Evolutionary conservation across 1,140 invertebrate genomes (phyloP), one percentile per base, ranked within the genome.

Genomic region (Drosophila novamexicana): DNA sequence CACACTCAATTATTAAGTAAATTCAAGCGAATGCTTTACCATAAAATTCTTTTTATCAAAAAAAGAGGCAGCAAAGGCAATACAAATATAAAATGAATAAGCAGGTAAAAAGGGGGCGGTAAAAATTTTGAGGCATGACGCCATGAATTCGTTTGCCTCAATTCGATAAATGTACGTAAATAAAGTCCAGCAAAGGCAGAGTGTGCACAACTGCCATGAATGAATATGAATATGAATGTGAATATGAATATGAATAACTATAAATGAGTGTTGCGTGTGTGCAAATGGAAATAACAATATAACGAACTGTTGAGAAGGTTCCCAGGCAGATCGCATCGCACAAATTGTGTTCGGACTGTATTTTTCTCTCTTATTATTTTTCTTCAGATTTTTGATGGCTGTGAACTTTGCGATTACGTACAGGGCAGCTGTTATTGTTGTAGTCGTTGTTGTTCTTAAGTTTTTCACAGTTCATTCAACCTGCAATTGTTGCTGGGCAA

Each of bases 391-490:
- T 62, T 54, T 22, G 53, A 40, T 53, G 58, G 49, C 57, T 69
- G 65, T 50, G 65, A 74, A 68, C 65, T 56, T 57, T 62, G 29
- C 22, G 18, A 59, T 45, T 61, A 22, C 44, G 58, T 52, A 47
- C 61, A 50, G 61, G 61, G 61, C 61, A 63, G 61, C 61, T 63
- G 61, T n/a, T 68, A 54, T 39, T 49, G 47, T 45, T 72, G 58
- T 66, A 68, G 56, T 36, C 34, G 22, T 42, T 53, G 22, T 22
- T 22, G 1, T 18, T 18, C 9, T 56, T 71, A 52, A 36, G 47
- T 66, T 18, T 18, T 49, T 49, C 32, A 52, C 54, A 78, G 81
- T 86, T 85, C 81, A 78, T 86, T 85, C 70, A 85, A 81, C 81
- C 75, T 65, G 12, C 57, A 81, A 81, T 75, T 75, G 74, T 70